Percentiles rank a stretch among this genome's conserved stretches.
These are phyloP conservation scores for Loriculus beryllinus DNA, from an alignment of 2,797 vertebrate genomes.

Conservation along the genomic window DNA sequence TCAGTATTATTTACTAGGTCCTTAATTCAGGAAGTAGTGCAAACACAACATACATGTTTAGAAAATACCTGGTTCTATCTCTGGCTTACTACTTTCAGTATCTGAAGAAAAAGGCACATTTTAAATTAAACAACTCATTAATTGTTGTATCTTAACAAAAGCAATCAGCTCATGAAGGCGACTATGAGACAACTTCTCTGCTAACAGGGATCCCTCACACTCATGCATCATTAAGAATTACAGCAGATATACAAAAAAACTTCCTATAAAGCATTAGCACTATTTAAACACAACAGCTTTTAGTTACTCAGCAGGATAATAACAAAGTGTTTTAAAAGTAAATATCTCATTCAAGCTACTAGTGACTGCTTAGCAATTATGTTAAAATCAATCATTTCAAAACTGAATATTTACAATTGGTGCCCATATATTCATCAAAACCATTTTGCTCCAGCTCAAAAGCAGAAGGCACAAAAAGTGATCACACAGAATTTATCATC, in stretches of 20 bases:
- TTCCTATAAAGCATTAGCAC: background rate
- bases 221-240: background rate
- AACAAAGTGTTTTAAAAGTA: background rate
- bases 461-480: fast-evolving
- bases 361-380: background rate
- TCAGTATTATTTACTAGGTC: background rate
- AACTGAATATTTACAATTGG: background rate
- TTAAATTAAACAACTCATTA: background rate
- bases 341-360: background rate
- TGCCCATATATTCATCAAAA: background rate
- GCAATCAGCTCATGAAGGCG: background rate
- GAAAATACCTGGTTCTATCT: background rate
- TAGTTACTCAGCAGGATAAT: background rate
- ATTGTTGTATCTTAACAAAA: background rate
- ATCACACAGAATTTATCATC: fast-evolving
- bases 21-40: background rate
- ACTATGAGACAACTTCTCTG: background rate
- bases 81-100: background rate
- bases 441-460: background rate
- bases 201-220: background rate
- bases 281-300: background rate
- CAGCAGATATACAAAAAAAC: background rate
- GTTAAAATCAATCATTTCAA: background rate
- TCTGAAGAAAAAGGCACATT: background rate
- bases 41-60: background rate